A percentile compares a stretch with the other conserved stretches of the same genome.
Evolutionary conservation across 2,113 vertebrate species (phyloP).

Genomic region (Anthoscopus minutus): DNA sequence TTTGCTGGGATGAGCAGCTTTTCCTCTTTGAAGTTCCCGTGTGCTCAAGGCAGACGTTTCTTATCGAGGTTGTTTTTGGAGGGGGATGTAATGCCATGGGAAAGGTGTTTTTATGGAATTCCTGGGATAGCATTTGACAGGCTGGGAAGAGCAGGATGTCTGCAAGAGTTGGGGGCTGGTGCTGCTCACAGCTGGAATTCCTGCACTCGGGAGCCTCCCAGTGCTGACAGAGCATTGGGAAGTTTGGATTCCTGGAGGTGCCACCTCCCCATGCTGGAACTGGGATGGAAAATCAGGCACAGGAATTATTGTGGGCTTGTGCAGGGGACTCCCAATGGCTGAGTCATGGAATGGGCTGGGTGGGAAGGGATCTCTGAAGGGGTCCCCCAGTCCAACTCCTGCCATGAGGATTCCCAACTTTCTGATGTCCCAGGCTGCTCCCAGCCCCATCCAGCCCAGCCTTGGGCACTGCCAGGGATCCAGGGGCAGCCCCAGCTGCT

Average conservation of each 20-base stretch:
- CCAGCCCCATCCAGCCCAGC: rapidly evolving
- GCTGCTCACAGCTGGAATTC: background rate
- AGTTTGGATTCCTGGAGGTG: background rate
- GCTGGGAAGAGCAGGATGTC: background rate
- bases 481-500: background rate
- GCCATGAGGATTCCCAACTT: background rate
- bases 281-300: rapidly evolving
- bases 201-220: rapidly evolving
- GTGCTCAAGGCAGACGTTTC: background rate
- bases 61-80: background rate
- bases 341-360: background rate
- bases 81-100: background rate
- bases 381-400: background rate
- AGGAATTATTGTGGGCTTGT: background rate
- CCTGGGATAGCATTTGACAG: background rate
- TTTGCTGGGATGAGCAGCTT: background rate
- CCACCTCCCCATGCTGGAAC: background rate
- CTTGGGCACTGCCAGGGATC: background rate
- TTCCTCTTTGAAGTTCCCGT: background rate
- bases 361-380: background rate
- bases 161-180: background rate
- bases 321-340: background rate
- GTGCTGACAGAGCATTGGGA: background rate
- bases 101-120: background rate
- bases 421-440: rapidly evolving